Conservation (phyloP, 2,113 vertebrate species). For the Notothenia coriiceps region DNA sequence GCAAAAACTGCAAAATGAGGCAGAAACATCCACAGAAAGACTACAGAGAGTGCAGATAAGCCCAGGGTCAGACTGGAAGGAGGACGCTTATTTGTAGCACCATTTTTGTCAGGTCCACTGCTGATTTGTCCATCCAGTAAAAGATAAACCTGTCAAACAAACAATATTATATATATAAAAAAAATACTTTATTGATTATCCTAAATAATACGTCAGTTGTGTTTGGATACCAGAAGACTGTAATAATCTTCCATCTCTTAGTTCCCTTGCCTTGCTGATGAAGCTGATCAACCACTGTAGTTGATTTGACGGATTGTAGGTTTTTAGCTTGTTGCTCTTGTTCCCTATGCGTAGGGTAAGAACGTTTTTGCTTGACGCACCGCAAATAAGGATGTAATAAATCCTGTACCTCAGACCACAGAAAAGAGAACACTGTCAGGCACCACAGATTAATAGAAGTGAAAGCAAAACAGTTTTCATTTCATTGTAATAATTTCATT, state of each 20-base stretch:
- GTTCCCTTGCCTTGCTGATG: background rate
- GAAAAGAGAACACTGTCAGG: background rate
- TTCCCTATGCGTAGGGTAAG: background rate
- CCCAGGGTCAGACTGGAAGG: background rate
- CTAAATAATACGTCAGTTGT: too few species aligned
- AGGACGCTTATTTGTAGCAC: background rate
- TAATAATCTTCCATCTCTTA: background rate
- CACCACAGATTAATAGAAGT: background rate
- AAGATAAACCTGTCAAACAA: constrained; percentile 38
- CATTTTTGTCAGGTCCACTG: background rate
- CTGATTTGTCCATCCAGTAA: background rate
- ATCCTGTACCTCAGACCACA: constrained; percentile 23
- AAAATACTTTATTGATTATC: background rate
- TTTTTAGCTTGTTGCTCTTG: background rate
- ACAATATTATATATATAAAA: background rate
- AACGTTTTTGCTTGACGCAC: background rate
- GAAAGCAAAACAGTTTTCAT: background rate
- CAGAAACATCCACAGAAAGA: constrained; percentile 44
- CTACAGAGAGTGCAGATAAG: constrained; percentile 17
- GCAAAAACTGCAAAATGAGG: constrained; percentile 39
- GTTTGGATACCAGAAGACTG: background rate
- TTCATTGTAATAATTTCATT: too few species aligned
- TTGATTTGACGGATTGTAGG: background rate
- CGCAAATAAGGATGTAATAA: constrained; percentile 48
- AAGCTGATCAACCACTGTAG: constrained; percentile 36